Evolutionary conservation across 2,113 vertebrate species (phyloP).

Genomic region (Muntiacus reevesi): DNA sequence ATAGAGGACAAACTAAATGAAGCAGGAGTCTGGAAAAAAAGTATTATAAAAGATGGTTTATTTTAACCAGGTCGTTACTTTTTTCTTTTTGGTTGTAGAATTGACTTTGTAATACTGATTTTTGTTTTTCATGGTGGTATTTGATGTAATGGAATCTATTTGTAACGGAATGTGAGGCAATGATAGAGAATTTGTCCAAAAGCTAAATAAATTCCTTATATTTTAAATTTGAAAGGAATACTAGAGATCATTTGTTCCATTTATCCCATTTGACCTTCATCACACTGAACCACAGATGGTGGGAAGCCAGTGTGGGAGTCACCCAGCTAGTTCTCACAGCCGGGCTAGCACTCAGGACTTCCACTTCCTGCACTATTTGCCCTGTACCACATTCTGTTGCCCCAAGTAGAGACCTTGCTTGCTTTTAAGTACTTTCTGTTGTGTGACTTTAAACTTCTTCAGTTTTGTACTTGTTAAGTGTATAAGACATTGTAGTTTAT

Average conservation of each 20-base stretch:
- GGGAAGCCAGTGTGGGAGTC: neutral
- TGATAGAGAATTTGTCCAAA: neutral
- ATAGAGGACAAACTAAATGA: neutral
- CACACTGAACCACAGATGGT: neutral
- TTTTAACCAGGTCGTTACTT: neutral
- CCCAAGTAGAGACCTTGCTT: neutral
- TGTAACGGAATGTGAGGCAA: neutral
- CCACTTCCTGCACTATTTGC: neutral
- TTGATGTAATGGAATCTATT: neutral
- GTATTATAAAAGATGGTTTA: neutral
- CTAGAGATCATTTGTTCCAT: neutral
- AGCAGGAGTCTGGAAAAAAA: neutral
- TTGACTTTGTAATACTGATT: neutral
- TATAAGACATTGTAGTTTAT: neutral
- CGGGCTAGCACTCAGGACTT: neutral
- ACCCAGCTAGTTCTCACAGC: neutral
- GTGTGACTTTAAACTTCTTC: neutral
- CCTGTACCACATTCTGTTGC: neutral
- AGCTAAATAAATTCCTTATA: neutral
- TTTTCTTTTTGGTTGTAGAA: neutral
- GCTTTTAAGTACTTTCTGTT: neutral
- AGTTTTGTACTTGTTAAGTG: neutral
- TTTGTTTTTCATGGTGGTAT: neutral
- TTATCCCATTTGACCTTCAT: neutral
- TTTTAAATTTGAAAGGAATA: neutral